Evolutionary conservation across 2,797 vertebrate genomes (phyloP), one percentile per base, ranked within the genome.

Genomic region (Erethizon dorsatum): DNA sequence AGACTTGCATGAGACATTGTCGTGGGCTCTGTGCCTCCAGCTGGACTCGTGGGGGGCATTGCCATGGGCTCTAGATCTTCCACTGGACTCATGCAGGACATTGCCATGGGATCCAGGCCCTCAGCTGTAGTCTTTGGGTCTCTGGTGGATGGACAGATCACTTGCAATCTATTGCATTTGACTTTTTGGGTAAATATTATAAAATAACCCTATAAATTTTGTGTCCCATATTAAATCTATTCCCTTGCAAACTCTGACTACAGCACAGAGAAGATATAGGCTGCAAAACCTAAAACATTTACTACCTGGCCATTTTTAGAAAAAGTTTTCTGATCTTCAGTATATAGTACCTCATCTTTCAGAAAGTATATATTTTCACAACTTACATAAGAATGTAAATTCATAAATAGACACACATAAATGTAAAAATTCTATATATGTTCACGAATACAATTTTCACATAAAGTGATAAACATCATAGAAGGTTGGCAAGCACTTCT

Each of bases 371-470:
- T 79, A 26, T 75, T 82, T 95, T 73, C 1, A 28, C 61, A 85
- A 26, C 88, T 92, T 83, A 47, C 14, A 65, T 69, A 28, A 82
- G 75, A 78, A 78, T 82, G 45, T 56, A 89, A 50, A 87, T 91
- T 80, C 1, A 37, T 67, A 87, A 77, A n/a, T 75, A 86, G 67
- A 37, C 9, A 82, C 50, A 45, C 31, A 37, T 84, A 94, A 90
- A 73, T 87, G 3, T 15, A 78, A 82, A 78, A 71, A 67, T 28
- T 47, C 47, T 93, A 69, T 54, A 59, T 47, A 63, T 71, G 67
- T 82, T 94, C 24, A 50, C 83, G 59, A 96, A 69, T 63, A 28
- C 0, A 84, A 45, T 91, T 91, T 94, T 94, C 12, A 87, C 20
- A 45, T 37, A 9, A 57, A 63, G 12, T 65, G 67, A 67, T 5